phyloP scores from a whole-genome alignment of 2,797 vertebrate genomes.

The Melanotaenia maccullochi region DNA sequence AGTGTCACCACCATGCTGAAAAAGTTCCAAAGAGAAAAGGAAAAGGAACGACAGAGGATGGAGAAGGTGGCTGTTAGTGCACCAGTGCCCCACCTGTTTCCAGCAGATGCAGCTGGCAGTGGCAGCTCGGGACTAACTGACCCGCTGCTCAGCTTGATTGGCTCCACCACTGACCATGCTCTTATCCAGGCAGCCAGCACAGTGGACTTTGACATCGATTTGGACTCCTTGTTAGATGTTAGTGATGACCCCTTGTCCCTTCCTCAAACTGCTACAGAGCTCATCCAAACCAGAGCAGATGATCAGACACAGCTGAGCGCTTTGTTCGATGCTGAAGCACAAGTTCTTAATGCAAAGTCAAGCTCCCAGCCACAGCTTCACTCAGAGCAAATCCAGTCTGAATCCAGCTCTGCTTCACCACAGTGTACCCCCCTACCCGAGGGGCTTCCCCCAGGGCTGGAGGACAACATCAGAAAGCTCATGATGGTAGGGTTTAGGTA shows the following conservation, averaged over 20 bases:
- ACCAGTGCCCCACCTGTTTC: constrained; percentile 37
- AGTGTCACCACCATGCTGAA: constrained; percentile 93
- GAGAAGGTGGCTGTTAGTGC: neutral
- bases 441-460: constrained; percentile 59
- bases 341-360: constrained; percentile 1
- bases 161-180: constrained; percentile 85
- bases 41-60: constrained; percentile 63
- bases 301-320: neutral
- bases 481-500: constrained; percentile 41
- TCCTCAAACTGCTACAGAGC: constrained; percentile 9
- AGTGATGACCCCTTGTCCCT: constrained; percentile 73
- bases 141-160: constrained; percentile 87
- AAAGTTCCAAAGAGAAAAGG: constrained; percentile 92
- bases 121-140: constrained; percentile 75
- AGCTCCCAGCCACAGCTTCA: constrained; percentile 7
- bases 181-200: constrained; percentile 90
- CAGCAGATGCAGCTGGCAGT: constrained; percentile 57
- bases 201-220: constrained; percentile 88
- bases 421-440: constrained; percentile 47
- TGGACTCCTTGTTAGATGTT: constrained; percentile 86
- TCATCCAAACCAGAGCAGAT: neutral
- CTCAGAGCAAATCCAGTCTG: constrained; percentile 26
- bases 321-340: constrained; percentile 4
- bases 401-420: neutral
- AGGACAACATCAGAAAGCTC: constrained; percentile 58